Evolutionary conservation across 2,888 invertebrate species (phyloP), one percentile per base, ranked within the genome.

Genomic region (Lysandra coridon): DNA sequence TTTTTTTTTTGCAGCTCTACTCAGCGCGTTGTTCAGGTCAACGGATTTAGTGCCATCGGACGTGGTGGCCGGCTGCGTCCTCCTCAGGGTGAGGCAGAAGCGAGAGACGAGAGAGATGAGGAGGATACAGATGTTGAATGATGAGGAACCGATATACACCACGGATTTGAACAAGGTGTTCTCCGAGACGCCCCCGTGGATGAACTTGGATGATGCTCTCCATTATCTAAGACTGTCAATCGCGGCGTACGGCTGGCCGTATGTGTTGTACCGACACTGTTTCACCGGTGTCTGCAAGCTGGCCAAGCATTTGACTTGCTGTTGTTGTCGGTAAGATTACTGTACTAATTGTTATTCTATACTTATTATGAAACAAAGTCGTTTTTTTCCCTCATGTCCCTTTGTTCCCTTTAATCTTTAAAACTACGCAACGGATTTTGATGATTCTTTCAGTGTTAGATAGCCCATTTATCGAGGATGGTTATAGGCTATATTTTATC

Each of bases 31-130:
- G 81, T 98, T 98, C 90, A 95, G 98, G 85, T 97, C 97, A 82
- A 96, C 97, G 7, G 98, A 98, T 90, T 92, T 98, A 69, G 98
- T 98, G 0, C 97, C 98, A 0, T 97, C 98, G 0, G 99, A 98
- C 89, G 96, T 98, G 23, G 96, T 98, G 80, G 98, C 98, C 14
- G 98, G 98, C 14, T 96, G 98, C 85, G 96, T 98, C 37, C 95
- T 98, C n/a, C 95, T 98, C 4, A 95, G 97, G 83, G 96, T 97
- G 4, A 95, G 97, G 79, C 97, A 97, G 87, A 97, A 97, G 87
- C 92, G 96, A 17, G 97, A 97, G 86, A 96, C 96, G 0, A 92
- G 97, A 82, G 97, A 97, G 88, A 96, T 96, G 92, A 90, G 96
- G 62, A 93, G 97, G 82, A 95, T 97, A 81, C 96, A 94, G 82